Base-by-base conservation (phyloP, 2,797 vertebrate genomes). In the Crenuchus spilurus region DNA sequence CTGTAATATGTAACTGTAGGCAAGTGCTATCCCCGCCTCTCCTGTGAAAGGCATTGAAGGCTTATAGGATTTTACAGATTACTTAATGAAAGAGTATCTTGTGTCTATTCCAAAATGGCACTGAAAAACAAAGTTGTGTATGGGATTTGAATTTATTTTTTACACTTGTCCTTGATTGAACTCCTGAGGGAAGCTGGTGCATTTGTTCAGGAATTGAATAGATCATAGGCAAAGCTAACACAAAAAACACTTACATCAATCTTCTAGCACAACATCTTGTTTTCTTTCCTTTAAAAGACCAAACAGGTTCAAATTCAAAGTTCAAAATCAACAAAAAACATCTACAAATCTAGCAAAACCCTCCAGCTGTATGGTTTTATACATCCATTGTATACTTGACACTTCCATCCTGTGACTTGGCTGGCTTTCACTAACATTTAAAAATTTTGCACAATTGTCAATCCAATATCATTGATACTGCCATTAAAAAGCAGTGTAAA, bases 51-150 rank as follows among this genome's bases (percentile, higher is more conserved):
- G 66, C 62, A 73, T 44, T 24, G 14, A 44, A 14, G 58, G 64
- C 54, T 78, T 69, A 71, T 67, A 81, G 49, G 57, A 74, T 55
- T 57, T 70, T 48, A 77, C 35, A 78, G 35, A 70, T 68, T 58
- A 69, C 75, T 82, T 81, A 73, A 82, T 83, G 48, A 77, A 48
- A 70, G 72, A 51, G 37, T 74, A 84, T 79, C 74, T 39, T 33
- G 74, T 80, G 54, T 62, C 70, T 67, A 65, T 68, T 68, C 42
- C 41, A 48, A 41, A 68, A 52, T 41, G 18, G 14, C 52, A 24
- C 24, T 37, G 37, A 31, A 72, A 75, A 74, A 52, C 33, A 51
- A 68, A 72, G 62, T 71, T 68, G 67, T 44, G n/a, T 46, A 63
- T 7, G 11, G 42, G 76, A 69, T 72, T 75, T 68, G 35, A 75